Base-by-base conservation (phyloP, 1,140 invertebrate species). In the Drosophila auraria region DNA sequence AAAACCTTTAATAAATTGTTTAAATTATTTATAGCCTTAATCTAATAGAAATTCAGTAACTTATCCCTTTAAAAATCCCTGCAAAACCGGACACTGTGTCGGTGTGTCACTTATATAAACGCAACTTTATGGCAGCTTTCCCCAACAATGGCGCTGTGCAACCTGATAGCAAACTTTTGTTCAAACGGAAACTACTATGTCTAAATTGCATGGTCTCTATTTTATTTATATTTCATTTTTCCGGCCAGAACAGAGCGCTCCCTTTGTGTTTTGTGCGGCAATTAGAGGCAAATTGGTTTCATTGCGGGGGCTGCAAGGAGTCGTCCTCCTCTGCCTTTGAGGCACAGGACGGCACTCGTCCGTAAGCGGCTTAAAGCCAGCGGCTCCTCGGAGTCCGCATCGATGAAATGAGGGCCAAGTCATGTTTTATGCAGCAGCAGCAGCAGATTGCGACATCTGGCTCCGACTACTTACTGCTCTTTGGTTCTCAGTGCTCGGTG, bases 361-460 rank as follows among this genome's bases (percentile, higher is more conserved):
- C 8, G 5, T 79, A 79, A 82, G 75, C 62, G 5, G 70, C 83
- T 86, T 87, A 87, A 57, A 73, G 20, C n/a, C 15, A 27, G 53
- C 56, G 11, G 20, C 17, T 58, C 33, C 50, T 56, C 1, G n/a
- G 53, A n/a, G 36, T 30, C 61, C 36, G 11, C 36, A 44, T 70
- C 68, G 61, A 65, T 70, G 61, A 70, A 70, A 70, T 45, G 61
- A 38, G 63, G 77, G 42, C 49, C 63, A 53, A 58, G 61, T 69
- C 33, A 70, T 79, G 63, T 62, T 76, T 69, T 81, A 70, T 70
- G 77, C 62, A 65, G 42, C 53, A 61, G 53, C 53, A 42, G 14
- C 57, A 40, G 63, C 75, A 71, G 63, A 71, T 69, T 77, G 64
- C 75, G 74, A 78, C 63, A 78, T 40, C 42, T 61, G 56, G 27